phyloP scores from a whole-genome alignment of 2,113 vertebrate species.

The Coptodon bakossiorum region DNA sequence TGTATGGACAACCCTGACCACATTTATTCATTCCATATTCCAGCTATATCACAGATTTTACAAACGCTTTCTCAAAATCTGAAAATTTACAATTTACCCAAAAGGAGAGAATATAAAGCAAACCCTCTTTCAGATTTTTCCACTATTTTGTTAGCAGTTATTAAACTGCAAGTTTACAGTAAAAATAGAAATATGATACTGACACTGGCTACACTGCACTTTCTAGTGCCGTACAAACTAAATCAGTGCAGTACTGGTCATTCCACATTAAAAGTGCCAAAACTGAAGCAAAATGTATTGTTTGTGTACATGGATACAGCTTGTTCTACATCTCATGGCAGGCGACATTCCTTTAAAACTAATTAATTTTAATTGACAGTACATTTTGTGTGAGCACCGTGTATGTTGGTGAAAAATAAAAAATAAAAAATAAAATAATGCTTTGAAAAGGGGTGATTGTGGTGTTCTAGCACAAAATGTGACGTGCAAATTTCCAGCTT shows the following conservation, averaged over 20 bases:
- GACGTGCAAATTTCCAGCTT: neutral
- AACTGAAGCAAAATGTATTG: neutral
- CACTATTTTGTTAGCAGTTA: neutral
- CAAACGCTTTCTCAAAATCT: accelerated
- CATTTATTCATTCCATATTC: neutral
- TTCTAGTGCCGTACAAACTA: neutral
- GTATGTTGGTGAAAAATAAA: neutral
- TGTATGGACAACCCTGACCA: neutral
- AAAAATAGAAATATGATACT: neutral
- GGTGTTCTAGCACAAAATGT: neutral
- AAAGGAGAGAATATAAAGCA: neutral
- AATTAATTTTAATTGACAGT: neutral
- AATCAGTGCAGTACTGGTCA: neutral
- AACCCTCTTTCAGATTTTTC: neutral
- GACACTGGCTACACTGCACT: neutral
- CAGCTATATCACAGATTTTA: neutral
- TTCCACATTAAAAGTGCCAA: neutral
- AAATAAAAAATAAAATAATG: neutral
- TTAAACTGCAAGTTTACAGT: neutral
- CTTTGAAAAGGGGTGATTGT: neutral
- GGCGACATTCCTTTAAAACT: neutral
- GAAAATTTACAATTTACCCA: neutral
- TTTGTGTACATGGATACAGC: neutral
- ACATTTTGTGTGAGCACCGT: neutral
- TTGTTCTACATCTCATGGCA: neutral